These are phyloP conservation scores for Dipodomys spectabilis DNA, from an alignment of 2,113 vertebrate species.

Conservation along the genomic window DNA sequence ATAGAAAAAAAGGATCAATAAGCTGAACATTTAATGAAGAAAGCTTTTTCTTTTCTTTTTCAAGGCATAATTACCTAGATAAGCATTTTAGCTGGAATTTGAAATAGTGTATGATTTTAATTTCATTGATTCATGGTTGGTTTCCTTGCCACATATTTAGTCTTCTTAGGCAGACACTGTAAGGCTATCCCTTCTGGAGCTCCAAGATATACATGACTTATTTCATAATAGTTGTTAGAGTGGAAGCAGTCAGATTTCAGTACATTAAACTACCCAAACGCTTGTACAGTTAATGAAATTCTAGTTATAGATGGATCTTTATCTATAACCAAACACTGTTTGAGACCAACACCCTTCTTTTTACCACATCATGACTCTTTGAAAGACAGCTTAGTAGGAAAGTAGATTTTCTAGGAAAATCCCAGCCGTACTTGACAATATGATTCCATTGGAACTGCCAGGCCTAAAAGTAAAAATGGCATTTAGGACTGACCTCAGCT, in stretches of 20 bases:
- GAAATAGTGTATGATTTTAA: slow-evolving; percentile 70
- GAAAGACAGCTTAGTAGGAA: background rate
- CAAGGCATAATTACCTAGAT: slow-evolving; percentile 47
- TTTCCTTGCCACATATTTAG: slow-evolving; percentile 77
- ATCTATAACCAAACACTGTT: slow-evolving; percentile 46
- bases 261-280: slow-evolving; percentile 54
- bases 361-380: background rate
- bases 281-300: slow-evolving; percentile 29
- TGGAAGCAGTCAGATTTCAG: slow-evolving; percentile 40
- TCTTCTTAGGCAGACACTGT: slow-evolving; percentile 65
- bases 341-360: background rate
- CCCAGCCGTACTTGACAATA: background rate
- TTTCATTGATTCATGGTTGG: slow-evolving; percentile 68
- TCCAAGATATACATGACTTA: slow-evolving; percentile 65
- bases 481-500: slow-evolving; percentile 21
- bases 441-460: background rate
- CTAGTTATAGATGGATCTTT: slow-evolving; percentile 23
- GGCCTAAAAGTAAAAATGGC: background rate
- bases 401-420: slow-evolving; percentile 29
- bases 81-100: slow-evolving; percentile 67
- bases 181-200: background rate
- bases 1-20: background rate
- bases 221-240: slow-evolving; percentile 65
- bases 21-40: slow-evolving; percentile 44
- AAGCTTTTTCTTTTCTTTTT: slow-evolving; percentile 10